Percentiles rank a stretch among this genome's conserved stretches.
These are phyloP conservation scores for Morpho achilles DNA, from an alignment of 2,888 invertebrate genomes.

Conservation along the genomic window DNA sequence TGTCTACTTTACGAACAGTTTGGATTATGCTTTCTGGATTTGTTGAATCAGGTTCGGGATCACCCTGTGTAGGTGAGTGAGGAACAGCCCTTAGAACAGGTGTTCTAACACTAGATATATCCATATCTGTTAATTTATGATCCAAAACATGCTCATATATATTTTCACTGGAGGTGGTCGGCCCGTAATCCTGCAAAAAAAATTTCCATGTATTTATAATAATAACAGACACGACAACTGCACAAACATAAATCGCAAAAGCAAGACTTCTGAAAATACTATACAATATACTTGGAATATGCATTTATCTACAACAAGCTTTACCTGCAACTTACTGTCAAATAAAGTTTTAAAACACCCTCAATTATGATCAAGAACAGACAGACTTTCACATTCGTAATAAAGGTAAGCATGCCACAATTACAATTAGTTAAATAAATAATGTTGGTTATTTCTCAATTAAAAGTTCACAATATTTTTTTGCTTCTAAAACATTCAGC, in stretches of 20 bases:
- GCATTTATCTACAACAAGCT: too few species aligned
- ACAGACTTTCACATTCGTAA: too few species aligned
- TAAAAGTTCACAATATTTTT: neutral
- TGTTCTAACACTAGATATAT: slow-evolving; percentile 66
- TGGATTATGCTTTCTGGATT: slow-evolving; percentile 69
- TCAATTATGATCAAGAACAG: too few species aligned
- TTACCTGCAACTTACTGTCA: too few species aligned
- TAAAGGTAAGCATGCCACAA: too few species aligned
- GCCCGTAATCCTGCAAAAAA: slow-evolving; percentile 75
- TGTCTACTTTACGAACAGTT: slow-evolving; percentile 54
- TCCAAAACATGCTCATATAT: slow-evolving; percentile 68
- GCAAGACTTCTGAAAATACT: neutral
- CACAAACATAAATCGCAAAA: slow-evolving; percentile 24
- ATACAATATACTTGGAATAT: too few species aligned
- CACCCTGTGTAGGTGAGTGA: slow-evolving; percentile 55
- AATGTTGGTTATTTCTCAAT: too few species aligned
- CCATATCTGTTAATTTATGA: slow-evolving; percentile 72
- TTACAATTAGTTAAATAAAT: too few species aligned
- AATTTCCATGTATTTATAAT: slow-evolving; percentile 18
- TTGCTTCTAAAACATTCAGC: neutral
- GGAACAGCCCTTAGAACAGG: slow-evolving; percentile 67
- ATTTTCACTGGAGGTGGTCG: slow-evolving; percentile 76
- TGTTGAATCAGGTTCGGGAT: slow-evolving; percentile 72
- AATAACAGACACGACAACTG: slow-evolving; percentile 20
- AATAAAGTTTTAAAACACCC: too few species aligned